A percentile compares a stretch with the other conserved stretches of the same genome.
Conservation (phyloP, 2,113 vertebrate species). For the Climacteris rufus region DNA sequence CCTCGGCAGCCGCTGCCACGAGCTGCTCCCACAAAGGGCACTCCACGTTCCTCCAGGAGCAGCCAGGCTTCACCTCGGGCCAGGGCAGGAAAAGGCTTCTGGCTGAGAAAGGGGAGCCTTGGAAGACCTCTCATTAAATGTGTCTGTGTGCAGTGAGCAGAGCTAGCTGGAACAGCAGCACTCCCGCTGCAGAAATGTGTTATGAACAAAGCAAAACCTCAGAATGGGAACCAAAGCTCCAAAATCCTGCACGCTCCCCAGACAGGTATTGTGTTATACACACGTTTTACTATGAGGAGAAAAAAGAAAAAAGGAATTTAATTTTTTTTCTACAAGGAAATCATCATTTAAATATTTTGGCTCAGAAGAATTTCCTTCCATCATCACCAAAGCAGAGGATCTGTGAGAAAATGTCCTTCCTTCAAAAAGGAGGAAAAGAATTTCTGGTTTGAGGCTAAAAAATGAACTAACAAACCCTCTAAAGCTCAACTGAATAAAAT, state of each 20-base stretch:
- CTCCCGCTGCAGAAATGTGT: not conserved
- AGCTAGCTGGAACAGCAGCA: not conserved
- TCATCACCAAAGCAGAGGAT: not conserved
- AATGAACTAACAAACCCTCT: not conserved
- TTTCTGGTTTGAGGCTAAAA: not conserved
- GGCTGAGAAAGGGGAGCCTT: not conserved
- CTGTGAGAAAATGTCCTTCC: not conserved
- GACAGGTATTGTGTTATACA: not conserved
- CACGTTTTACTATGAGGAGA: accelerated
- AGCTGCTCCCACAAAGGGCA: not conserved
- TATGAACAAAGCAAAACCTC: not conserved
- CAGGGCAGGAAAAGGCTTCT: not conserved
- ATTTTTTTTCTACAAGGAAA: not conserved
- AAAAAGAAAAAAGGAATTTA: accelerated
- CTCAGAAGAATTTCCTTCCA: not conserved
- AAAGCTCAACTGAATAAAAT: not conserved
- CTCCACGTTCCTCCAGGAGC: not conserved
- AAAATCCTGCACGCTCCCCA: accelerated
- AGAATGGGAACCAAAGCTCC: not conserved
- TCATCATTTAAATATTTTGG: not conserved
- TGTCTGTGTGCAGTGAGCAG: not conserved
- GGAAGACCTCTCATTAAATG: not conserved
- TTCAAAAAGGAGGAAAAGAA: not conserved
- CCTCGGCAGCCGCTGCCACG: not conserved
- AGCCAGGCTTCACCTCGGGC: not conserved